Evolutionary conservation across 2,888 invertebrate genomes (phyloP).

Genomic region (Acronicta alni): DNA sequence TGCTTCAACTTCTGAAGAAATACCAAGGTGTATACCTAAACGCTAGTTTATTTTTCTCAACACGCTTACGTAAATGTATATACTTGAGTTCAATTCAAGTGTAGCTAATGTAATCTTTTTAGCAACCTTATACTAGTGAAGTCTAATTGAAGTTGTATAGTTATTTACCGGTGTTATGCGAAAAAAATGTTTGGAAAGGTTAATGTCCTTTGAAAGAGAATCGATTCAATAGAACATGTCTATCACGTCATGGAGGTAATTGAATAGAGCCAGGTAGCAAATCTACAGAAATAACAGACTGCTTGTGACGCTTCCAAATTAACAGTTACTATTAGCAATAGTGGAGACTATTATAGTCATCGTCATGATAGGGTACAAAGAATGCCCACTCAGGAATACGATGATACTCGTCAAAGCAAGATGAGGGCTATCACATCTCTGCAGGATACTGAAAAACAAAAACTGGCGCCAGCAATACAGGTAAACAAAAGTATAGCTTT

Average conservation of each 20-base stretch:
- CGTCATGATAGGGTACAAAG: too few species aligned
- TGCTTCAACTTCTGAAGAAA: conserved; percentile 8
- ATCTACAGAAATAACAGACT: too few species aligned
- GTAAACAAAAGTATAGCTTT: too few species aligned
- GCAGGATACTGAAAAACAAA: too few species aligned
- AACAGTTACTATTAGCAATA: too few species aligned
- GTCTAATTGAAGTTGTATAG: conserved; percentile 30
- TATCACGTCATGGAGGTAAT: neutral
- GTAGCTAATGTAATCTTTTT: conserved; percentile 34
- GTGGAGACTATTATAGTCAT: too few species aligned
- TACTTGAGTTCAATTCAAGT: conserved; percentile 30
- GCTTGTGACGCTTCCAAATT: too few species aligned
- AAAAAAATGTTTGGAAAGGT: conserved; percentile 31
- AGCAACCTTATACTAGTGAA: conserved; percentile 33
- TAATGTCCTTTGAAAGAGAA: conserved; percentile 22
- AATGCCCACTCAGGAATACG: too few species aligned
- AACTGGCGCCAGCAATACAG: too few species aligned
- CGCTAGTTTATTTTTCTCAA: conserved; percentile 29
- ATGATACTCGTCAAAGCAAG: too few species aligned
- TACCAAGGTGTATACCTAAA: conserved; percentile 23
- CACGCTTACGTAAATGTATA: conserved; percentile 6
- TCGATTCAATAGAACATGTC: neutral
- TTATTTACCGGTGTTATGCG: conserved; percentile 3
- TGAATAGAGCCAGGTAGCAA: neutral
- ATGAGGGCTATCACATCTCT: too few species aligned